These are phyloP conservation scores for Pithecia hirsuta DNA, from an alignment of 2,797 vertebrate genomes.

Conservation along the genomic window DNA sequence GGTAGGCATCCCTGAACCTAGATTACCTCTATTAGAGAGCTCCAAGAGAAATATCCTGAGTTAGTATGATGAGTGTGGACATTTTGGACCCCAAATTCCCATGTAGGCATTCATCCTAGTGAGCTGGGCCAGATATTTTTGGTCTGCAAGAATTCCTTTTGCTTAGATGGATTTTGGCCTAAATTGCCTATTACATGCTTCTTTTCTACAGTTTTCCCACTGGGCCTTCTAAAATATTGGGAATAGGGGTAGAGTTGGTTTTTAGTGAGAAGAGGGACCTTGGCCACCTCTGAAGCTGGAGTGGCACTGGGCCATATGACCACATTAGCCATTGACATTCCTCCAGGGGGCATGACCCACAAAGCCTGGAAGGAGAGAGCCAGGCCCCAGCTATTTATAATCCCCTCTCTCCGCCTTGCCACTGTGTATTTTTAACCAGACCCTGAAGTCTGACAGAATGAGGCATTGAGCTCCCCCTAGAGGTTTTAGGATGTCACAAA, in stretches of 20 bases:
- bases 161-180: neutral
- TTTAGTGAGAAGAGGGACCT: neutral
- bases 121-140: neutral
- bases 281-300: neutral
- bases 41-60: neutral
- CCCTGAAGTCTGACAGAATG: neutral
- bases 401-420: neutral
- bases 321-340: neutral
- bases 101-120: neutral
- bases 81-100: neutral
- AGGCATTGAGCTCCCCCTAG: conserved; percentile 55
- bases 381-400: conserved; percentile 27
- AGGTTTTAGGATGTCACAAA: neutral
- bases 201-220: neutral
- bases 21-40: neutral
- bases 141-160: neutral
- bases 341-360: conserved; percentile 18
- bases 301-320: neutral
- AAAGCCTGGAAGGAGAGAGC: conserved; percentile 5
- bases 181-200: neutral
- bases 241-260: neutral
- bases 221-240: neutral
- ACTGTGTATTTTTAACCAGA: conserved; percentile 32
- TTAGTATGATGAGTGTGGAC: neutral
- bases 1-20: neutral